Evolutionary conservation across 2,888 invertebrate genomes (phyloP).

Genomic region (Drosophila monieri): DNA sequence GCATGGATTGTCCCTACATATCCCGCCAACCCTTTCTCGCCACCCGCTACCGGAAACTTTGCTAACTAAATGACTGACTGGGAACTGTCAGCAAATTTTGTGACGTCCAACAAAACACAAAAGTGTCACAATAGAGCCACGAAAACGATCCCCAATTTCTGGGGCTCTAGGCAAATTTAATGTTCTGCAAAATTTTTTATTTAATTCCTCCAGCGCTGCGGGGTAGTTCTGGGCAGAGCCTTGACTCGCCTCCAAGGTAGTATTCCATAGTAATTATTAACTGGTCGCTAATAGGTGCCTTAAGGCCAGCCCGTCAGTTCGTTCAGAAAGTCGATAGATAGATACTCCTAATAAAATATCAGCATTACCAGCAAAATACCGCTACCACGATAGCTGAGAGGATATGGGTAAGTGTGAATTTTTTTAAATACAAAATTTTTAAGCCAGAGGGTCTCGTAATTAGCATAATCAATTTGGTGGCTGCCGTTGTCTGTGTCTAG

Average conservation of each 20-base stretch:
- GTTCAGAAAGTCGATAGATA: background rate
- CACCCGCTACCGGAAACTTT: conserved; percentile 11
- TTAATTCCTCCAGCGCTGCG: conserved; percentile 40
- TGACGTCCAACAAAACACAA: conserved; percentile 54
- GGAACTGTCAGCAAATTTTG: conserved; percentile 69
- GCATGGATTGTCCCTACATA: too few relatives aligned
- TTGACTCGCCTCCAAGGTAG: conserved; percentile 40
- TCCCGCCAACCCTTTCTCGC: background rate
- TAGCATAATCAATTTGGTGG: conserved; percentile 75
- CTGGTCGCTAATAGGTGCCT: conserved; percentile 49
- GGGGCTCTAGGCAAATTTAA: conserved; percentile 68
- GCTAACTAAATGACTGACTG: conserved; percentile 58
- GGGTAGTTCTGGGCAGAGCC: too few relatives aligned
- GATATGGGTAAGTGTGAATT: too few relatives aligned
- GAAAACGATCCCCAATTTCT: conserved; percentile 45
- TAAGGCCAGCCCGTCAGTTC: background rate
- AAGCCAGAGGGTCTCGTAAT: conserved; percentile 41
- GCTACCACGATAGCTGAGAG: too few relatives aligned
- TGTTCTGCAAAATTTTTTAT: conserved; percentile 49
- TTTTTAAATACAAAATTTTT: too few relatives aligned
- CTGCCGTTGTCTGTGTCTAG: conserved; percentile 60
- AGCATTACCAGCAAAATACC: too few relatives aligned
- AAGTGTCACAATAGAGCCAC: conserved; percentile 14
- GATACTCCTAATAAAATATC: background rate
- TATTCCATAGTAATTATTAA: conserved; percentile 73